Percentiles rank a stretch among this genome's conserved stretches.
These are phyloP conservation scores for Scomber japonicus DNA, from an alignment of 2,113 vertebrate species.

Conservation along the genomic window DNA sequence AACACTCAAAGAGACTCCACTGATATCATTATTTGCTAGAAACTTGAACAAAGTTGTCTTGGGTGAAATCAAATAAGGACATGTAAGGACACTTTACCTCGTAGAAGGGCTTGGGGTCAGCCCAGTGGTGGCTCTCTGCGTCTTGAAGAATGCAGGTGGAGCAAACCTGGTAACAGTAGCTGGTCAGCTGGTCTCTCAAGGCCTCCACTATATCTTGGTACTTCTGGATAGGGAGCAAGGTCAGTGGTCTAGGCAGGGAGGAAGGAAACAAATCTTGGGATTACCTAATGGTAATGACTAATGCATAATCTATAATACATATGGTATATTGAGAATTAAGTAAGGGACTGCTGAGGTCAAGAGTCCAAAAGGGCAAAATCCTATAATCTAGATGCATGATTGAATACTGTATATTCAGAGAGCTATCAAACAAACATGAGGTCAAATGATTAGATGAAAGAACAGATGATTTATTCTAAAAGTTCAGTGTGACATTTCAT, in stretches of 20 bases:
- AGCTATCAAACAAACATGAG: constrained; percentile 37
- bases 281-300: background rate
- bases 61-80: background rate
- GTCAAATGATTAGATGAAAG: constrained; percentile 51
- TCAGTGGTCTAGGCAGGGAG: constrained; percentile 86
- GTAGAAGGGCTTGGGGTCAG: constrained; percentile 94
- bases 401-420: constrained; percentile 43
- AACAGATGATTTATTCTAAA: constrained; percentile 63
- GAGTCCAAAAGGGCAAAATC: background rate
- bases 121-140: constrained; percentile 95
- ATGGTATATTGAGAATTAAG: background rate
- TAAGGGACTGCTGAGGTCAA: constrained; percentile 3
- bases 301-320: constrained; percentile 14
- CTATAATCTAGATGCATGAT: constrained; percentile 35
- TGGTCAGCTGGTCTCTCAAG: constrained; percentile 89
- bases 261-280: constrained; percentile 77
- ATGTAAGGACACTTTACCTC: constrained; percentile 84
- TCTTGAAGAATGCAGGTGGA: constrained; percentile 93
- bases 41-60: background rate
- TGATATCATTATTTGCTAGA: background rate
- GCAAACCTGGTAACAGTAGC: constrained; percentile 93
- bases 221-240: constrained; percentile 89
- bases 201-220: constrained; percentile 89
- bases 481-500: constrained; percentile 62
- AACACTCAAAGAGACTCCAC: background rate